Evolutionary conservation across 2,888 invertebrate genomes (phyloP).

Genomic region (Heliconius ismenius): DNA sequence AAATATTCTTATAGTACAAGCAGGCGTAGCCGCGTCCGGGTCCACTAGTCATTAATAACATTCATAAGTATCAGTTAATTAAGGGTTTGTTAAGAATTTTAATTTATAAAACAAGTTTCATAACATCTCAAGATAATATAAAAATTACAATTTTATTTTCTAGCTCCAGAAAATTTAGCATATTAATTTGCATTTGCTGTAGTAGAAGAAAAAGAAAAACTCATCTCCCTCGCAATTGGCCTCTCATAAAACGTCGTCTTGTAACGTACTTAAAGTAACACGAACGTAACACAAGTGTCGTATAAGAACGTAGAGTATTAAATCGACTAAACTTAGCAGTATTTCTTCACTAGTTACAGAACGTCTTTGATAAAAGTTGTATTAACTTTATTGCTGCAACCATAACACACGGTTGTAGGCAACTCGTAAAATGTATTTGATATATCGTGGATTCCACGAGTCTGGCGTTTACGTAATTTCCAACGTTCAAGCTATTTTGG

Average conservation of each 20-base stretch:
- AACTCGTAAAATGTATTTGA: slow-evolving; percentile 40
- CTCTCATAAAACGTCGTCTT: slow-evolving; percentile 3
- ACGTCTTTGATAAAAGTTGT: slow-evolving; percentile 31
- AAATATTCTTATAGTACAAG: too few relatives aligned
- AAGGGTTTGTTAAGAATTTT: neutral
- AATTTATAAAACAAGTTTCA: neutral
- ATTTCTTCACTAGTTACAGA: slow-evolving; percentile 8
- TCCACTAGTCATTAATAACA: neutral
- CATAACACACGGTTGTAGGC: slow-evolving; percentile 32
- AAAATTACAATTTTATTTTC: neutral
- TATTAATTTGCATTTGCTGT: neutral
- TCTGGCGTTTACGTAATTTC: slow-evolving; percentile 34
- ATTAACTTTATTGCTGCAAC: slow-evolving; percentile 33
- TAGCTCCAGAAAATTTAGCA: slow-evolving; percentile 2
- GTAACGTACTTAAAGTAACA: neutral
- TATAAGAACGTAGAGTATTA: slow-evolving; percentile 4
- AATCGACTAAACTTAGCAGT: slow-evolving; percentile 12
- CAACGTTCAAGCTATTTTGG: slow-evolving; percentile 23
- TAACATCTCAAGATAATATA: neutral
- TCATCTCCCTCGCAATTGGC: neutral
- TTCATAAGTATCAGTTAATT: neutral
- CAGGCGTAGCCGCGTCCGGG: too few relatives aligned
- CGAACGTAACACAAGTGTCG: neutral
- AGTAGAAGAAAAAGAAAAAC: neutral
- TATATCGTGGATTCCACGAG: slow-evolving; percentile 35